These are phyloP conservation scores for Perizoma affinitatum DNA, from an alignment of 2,888 invertebrate genomes.

Conservation along the genomic window DNA sequence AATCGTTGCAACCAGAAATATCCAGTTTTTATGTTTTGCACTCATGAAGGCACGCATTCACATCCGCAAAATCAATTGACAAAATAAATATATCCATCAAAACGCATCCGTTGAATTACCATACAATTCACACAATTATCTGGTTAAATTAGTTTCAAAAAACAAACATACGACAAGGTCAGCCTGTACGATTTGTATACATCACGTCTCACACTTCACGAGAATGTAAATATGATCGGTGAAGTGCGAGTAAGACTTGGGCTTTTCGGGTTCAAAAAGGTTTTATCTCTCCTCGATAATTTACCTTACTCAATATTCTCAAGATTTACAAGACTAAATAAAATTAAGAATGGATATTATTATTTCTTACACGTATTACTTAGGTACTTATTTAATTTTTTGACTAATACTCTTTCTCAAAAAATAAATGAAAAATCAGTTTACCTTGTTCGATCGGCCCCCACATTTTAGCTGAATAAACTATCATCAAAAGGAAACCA, in stretches of 20 bases:
- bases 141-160: slow-evolving; percentile 47
- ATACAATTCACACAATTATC: slow-evolving; percentile 39
- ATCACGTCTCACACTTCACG: slow-evolving; percentile 42
- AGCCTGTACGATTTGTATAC: slow-evolving; percentile 60
- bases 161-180: slow-evolving; percentile 64
- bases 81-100: slow-evolving; percentile 13
- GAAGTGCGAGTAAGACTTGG: slow-evolving; percentile 6
- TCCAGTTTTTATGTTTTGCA: too few species aligned
- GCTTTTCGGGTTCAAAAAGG: slow-evolving; percentile 7
- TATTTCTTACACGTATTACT: too few species aligned
- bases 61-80: slow-evolving; percentile 2
- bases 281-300: background rate
- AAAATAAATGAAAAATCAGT: too few species aligned
- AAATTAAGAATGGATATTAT: too few species aligned
- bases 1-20: too few species aligned
- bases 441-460: too few species aligned
- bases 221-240: slow-evolving; percentile 52
- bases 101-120: slow-evolving; percentile 21
- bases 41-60: too few species aligned
- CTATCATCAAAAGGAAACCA: too few species aligned
- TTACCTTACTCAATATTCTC: background rate
- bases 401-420: too few species aligned
- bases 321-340: too few species aligned
- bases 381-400: too few species aligned
- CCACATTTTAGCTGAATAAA: too few species aligned